These are phyloP conservation scores for Hypocryptadius cinnamomeus DNA, from an alignment of 2,113 vertebrate species.

Conservation along the genomic window DNA sequence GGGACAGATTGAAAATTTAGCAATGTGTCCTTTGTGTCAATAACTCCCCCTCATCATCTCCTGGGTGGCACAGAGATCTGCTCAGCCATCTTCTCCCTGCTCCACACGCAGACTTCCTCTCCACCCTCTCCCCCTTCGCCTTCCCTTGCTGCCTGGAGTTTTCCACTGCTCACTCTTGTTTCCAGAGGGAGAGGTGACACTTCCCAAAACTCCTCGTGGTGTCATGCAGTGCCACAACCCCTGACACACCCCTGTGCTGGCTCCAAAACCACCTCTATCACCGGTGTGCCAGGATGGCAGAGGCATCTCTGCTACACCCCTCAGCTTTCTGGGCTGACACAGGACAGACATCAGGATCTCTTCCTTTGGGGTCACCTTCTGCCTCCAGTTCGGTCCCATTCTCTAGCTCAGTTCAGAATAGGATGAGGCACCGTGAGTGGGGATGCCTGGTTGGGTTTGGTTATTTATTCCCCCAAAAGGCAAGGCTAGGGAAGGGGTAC, in stretches of 20 bases:
- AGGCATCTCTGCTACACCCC: not conserved
- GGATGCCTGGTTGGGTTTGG: not conserved
- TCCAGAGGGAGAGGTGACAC: not conserved
- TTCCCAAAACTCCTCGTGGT: not conserved
- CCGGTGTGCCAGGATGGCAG: not conserved
- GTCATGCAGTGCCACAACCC: not conserved
- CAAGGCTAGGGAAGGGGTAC: not conserved
- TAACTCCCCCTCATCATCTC: not conserved
- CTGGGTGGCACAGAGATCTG: not conserved
- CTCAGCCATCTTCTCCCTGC: not conserved
- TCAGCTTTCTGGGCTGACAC: not conserved
- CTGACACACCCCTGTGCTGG: fast-evolving
- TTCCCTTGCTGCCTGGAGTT: not conserved
- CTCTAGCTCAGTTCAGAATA: not conserved
- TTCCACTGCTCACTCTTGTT: not conserved
- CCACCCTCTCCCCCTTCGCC: not conserved
- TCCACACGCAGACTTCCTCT: not conserved
- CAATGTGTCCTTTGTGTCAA: slow-evolving; percentile 11
- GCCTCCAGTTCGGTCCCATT: not conserved
- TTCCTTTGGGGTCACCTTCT: not conserved
- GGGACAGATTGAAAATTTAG: slow-evolving; percentile 54
- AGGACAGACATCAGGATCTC: not conserved
- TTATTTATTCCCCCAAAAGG: not conserved
- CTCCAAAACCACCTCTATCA: not conserved
- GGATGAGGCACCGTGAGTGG: fast-evolving